A percentile compares a stretch with the other conserved stretches of the same genome.
phyloP scores from a whole-genome alignment of 2,888 invertebrate species.

The Taphrorychus bicolor region DNA sequence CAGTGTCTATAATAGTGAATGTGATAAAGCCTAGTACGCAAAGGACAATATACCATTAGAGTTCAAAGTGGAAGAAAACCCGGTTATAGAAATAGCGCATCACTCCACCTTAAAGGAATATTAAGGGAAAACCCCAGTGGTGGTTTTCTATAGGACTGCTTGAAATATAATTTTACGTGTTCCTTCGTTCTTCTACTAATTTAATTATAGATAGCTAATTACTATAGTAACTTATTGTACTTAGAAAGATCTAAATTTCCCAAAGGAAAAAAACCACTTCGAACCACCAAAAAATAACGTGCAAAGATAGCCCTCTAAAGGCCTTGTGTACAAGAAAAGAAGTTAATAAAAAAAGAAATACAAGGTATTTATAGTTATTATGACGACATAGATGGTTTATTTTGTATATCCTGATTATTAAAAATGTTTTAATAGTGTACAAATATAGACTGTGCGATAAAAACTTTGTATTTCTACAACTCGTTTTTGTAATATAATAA shows the following conservation, averaged over 20 bases:
- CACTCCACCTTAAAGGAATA: constrained; percentile 28
- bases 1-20: constrained; percentile 29
- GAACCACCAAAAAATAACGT: neutral
- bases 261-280: neutral
- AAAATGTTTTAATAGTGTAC: constrained; percentile 9
- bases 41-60: neutral
- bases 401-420: constrained; percentile 8
- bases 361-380: constrained; percentile 13
- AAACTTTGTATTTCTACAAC: constrained; percentile 29
- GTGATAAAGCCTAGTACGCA: constrained; percentile 17
- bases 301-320: neutral
- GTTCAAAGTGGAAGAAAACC: neutral
- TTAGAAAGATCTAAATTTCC: neutral
- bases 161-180: constrained; percentile 17
- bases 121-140: constrained; percentile 21
- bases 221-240: neutral
- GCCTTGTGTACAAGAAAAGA: neutral
- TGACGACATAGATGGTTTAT: constrained; percentile 7
- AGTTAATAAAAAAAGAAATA: constrained; percentile 11
- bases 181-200: constrained; percentile 1
- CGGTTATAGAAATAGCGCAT: constrained; percentile 11
- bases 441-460: neutral
- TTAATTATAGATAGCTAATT: neutral
- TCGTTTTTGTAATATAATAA: constrained; percentile 29
- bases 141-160: constrained; percentile 35